Percentiles rank a stretch among this genome's conserved stretches.
Conservation (phyloP, 2,888 invertebrate species). For the Drosophila austrosaltans region DNA sequence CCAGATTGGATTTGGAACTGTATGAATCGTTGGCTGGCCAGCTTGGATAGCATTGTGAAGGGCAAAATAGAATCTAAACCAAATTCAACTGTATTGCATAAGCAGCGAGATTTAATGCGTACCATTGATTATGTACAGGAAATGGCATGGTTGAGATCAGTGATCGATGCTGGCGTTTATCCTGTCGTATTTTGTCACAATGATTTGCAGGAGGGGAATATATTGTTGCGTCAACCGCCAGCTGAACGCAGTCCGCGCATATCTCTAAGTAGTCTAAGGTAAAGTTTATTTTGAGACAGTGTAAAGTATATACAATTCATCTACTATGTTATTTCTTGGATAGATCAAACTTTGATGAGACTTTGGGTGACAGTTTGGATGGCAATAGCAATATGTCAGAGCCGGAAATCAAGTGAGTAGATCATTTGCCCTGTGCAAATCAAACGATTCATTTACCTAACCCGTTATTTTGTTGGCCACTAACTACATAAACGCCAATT, state of each 20-base stretch:
- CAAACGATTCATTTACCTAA: neutral
- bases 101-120: constrained; percentile 66
- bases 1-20: constrained; percentile 98
- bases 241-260: constrained; percentile 55
- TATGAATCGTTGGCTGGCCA: constrained; percentile 90
- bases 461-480: constrained; percentile 10
- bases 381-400: constrained; percentile 63
- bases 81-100: constrained; percentile 59
- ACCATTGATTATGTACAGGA: constrained; percentile 87
- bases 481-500: constrained; percentile 50
- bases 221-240: constrained; percentile 84
- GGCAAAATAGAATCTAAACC: constrained; percentile 80
- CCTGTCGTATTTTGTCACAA: constrained; percentile 97
- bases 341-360: constrained; percentile 70
- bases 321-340: neutral
- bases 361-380: constrained; percentile 68
- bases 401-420: constrained; percentile 57
- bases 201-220: constrained; percentile 94
- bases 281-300: neutral
- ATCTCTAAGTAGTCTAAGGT: constrained; percentile 71
- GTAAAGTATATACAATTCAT: neutral
- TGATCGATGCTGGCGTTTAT: constrained; percentile 86
- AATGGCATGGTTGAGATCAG: constrained; percentile 88
- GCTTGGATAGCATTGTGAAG: constrained; percentile 83
- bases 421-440: neutral